Evolutionary conservation across 2,888 invertebrate genomes (phyloP).

Genomic region (Rhagonycha fulva): DNA sequence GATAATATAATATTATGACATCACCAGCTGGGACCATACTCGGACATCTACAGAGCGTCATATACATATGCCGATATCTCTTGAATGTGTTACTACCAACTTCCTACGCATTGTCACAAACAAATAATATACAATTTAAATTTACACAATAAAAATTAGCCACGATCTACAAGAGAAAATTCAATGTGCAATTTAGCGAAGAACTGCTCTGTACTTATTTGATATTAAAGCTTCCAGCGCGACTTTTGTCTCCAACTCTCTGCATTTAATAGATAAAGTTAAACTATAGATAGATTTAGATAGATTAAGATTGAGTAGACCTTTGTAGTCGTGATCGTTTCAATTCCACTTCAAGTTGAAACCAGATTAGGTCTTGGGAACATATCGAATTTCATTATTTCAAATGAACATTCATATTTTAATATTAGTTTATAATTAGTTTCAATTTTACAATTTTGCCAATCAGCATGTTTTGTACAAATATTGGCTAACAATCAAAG

Average conservation of each 20-base stretch:
- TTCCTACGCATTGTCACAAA: constrained; percentile 38
- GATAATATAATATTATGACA: constrained; percentile 47
- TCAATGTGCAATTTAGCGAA: not conserved
- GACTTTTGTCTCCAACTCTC: constrained; percentile 44
- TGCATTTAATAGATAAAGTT: constrained; percentile 49
- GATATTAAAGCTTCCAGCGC: not conserved
- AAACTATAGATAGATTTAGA: constrained; percentile 53
- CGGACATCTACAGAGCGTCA: constrained; percentile 45
- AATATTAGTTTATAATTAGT: constrained; percentile 14
- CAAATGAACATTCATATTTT: constrained; percentile 5
- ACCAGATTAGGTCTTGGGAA: constrained; percentile 19
- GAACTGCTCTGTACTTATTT: not conserved
- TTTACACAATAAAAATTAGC: not conserved
- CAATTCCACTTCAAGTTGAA: constrained; percentile 14
- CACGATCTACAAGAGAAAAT: not conserved
- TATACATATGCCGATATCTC: constrained; percentile 47
- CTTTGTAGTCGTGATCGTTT: constrained; percentile 29
- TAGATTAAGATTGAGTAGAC: constrained; percentile 50
- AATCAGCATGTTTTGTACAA: not conserved
- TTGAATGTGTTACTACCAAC: constrained; percentile 45
- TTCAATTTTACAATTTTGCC: not conserved
- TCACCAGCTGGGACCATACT: constrained; percentile 42
- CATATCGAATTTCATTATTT: constrained; percentile 22
- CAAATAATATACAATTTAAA: constrained; percentile 11
- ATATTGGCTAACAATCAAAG: not conserved